Conservation (phyloP, 1,140 invertebrate species). For the Tenebrio molitor region DNA sequence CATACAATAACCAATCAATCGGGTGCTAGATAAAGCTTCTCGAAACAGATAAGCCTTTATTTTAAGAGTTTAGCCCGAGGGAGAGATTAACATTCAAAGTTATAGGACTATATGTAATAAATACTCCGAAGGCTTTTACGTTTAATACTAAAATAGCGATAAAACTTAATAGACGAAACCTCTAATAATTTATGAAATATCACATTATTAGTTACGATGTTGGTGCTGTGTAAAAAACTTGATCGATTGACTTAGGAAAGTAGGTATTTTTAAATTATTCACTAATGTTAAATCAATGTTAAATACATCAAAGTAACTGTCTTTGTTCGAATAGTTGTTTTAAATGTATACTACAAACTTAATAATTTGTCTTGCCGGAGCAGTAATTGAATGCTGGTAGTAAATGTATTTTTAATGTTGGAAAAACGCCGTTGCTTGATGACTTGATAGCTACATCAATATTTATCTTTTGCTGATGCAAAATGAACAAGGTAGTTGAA, state of each 20-base stretch:
- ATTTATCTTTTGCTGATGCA: too few relatives aligned
- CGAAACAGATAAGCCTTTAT: conserved; percentile 39
- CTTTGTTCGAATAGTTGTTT: too few relatives aligned
- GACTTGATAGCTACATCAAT: too few relatives aligned
- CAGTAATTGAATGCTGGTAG: too few relatives aligned
- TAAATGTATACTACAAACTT: too few relatives aligned
- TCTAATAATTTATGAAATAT: conserved; percentile 3
- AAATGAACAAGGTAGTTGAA: too few relatives aligned
- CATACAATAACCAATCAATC: conserved; percentile 29
- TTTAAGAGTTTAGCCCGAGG: conserved; percentile 33
- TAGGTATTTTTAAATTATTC: conserved; percentile 9
- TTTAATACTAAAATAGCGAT: conserved; percentile 13
- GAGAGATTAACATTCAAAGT: conserved; percentile 33
- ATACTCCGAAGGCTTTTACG: conserved; percentile 26
- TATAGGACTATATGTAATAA: conserved; percentile 22
- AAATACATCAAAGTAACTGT: neutral
- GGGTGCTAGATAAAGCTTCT: conserved; percentile 21
- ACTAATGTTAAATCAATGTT: conserved; percentile 8
- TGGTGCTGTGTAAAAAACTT: neutral
- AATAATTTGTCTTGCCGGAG: too few relatives aligned
- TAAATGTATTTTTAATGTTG: too few relatives aligned
- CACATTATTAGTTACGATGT: neutral
- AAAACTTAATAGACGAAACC: conserved; percentile 22
- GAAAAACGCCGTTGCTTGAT: too few relatives aligned
- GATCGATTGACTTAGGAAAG: neutral